A percentile compares a stretch with the other conserved stretches of the same genome.
phyloP scores from a whole-genome alignment of 2,797 vertebrate species.

The Gobio occitaniae region DNA sequence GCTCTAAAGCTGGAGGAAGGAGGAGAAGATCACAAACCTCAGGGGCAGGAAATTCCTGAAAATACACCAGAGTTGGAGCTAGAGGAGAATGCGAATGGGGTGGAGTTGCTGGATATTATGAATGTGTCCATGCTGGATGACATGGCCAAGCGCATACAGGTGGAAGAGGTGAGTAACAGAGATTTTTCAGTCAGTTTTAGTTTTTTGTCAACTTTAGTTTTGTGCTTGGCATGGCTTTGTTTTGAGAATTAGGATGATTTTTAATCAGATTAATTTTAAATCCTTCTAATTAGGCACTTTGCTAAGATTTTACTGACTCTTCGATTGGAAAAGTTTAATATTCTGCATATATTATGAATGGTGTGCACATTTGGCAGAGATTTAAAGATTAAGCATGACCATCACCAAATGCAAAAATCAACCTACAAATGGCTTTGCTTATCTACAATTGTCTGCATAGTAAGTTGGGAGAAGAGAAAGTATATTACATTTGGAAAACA shows the following conservation, averaged over 20 bases:
- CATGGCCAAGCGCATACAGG: constrained; percentile 92
- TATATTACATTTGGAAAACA: not conserved
- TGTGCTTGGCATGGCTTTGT: not conserved
- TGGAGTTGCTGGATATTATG: constrained; percentile 68
- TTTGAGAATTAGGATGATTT: constrained; percentile 1
- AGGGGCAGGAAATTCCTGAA: constrained; percentile 61
- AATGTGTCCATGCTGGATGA: constrained; percentile 88
- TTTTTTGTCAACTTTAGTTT: no score
- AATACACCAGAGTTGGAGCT: constrained; percentile 62
- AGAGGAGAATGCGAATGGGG: constrained; percentile 61
- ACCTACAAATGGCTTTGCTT: not conserved
- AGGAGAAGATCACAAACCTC: constrained; percentile 25
- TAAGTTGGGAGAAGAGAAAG: not conserved
- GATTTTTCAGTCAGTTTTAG: not conserved
- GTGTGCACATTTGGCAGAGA: not conserved
- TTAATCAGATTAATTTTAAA: not conserved
- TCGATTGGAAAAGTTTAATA: not conserved
- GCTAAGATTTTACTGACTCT: not conserved
- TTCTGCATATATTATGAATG: not conserved
- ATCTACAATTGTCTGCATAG: not conserved
- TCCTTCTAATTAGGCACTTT: not conserved
- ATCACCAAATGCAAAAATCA: not conserved
- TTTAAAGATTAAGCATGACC: not conserved
- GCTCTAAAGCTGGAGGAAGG: constrained; percentile 68
- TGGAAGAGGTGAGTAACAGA: constrained; percentile 87